These are phyloP conservation scores for Scaptomyza polygonia DNA, from an alignment of 2,888 invertebrate genomes.

Conservation along the genomic window DNA sequence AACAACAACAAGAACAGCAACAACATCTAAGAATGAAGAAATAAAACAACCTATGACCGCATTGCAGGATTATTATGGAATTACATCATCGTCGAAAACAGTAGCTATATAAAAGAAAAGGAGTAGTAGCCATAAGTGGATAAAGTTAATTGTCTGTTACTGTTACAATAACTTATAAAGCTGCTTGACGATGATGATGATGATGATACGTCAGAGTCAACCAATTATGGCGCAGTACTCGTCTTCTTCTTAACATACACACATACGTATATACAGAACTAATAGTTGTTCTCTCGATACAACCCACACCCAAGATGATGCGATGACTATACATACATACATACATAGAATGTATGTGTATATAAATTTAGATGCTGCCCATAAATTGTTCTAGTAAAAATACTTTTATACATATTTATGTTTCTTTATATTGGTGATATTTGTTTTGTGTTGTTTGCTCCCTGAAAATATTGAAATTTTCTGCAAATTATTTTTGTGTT, in stretches of 20 bases:
- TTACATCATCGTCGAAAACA: conserved; percentile 59
- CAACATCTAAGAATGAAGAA: background rate
- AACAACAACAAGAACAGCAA: conserved; percentile 9
- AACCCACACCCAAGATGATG: conserved; percentile 71
- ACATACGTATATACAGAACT: conserved; percentile 23
- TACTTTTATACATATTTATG: conserved; percentile 17
- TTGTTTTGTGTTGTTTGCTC: conserved; percentile 18
- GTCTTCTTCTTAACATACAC: conserved; percentile 9
- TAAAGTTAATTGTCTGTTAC: conserved; percentile 59
- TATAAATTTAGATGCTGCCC: conserved; percentile 49
- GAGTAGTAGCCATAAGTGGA: conserved; percentile 21
- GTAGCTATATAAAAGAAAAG: conserved; percentile 4
- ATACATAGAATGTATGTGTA: conserved; percentile 23
- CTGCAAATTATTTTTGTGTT: conserved; percentile 14
- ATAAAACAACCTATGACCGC: conserved; percentile 53
- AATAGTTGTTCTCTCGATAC: conserved; percentile 61
- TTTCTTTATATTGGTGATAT: conserved; percentile 18
- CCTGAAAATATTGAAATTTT: conserved; percentile 1
- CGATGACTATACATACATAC: conserved; percentile 26
- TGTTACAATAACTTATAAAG: conserved; percentile 31
- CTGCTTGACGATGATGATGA: conserved; percentile 12
- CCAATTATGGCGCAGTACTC: conserved; percentile 74
- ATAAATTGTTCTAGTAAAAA: conserved; percentile 14
- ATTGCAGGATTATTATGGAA: conserved; percentile 48
- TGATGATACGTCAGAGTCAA: conserved; percentile 59